Evolutionary conservation across 2,797 vertebrate species (phyloP).

Genomic region (Harpagifer antarcticus): DNA sequence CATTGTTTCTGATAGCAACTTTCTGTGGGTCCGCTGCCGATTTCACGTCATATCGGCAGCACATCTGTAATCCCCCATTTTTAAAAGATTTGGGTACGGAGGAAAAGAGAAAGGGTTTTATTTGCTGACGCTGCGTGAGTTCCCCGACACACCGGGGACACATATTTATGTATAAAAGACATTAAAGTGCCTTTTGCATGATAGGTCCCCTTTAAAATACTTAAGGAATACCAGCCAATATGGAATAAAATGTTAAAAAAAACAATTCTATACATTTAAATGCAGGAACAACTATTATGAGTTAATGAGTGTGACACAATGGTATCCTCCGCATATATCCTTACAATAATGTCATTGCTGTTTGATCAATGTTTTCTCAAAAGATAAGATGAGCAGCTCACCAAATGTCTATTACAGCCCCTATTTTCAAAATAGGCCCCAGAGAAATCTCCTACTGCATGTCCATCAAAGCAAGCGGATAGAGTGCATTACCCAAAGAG

Average conservation of each 20-base stretch:
- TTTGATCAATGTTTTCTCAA: neutral
- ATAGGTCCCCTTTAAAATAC: neutral
- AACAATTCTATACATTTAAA: neutral
- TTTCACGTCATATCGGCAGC: too few relatives aligned
- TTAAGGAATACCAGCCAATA: neutral
- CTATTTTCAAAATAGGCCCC: neutral
- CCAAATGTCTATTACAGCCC: neutral
- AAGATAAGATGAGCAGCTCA: neutral
- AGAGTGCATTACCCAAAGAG: conserved; percentile 17
- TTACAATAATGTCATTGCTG: neutral
- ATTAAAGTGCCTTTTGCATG: too few relatives aligned
- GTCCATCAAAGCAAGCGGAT: conserved; percentile 18
- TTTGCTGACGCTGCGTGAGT: too few relatives aligned
- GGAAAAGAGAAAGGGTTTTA: too few relatives aligned
- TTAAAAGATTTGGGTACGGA: too few relatives aligned
- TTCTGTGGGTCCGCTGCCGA: too few relatives aligned
- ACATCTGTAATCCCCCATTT: too few relatives aligned
- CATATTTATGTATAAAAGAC: too few relatives aligned
- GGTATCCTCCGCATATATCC: neutral
- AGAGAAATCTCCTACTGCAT: conserved; percentile 9
- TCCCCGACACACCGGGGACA: too few relatives aligned
- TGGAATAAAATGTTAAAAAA: neutral
- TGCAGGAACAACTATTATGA: neutral
- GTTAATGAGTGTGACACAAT: neutral
- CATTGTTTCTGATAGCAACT: too few relatives aligned